Evolutionary conservation across 1,140 invertebrate species (phyloP), one percentile per base, ranked within the genome.

Genomic region (Dreissena polymorpha): DNA sequence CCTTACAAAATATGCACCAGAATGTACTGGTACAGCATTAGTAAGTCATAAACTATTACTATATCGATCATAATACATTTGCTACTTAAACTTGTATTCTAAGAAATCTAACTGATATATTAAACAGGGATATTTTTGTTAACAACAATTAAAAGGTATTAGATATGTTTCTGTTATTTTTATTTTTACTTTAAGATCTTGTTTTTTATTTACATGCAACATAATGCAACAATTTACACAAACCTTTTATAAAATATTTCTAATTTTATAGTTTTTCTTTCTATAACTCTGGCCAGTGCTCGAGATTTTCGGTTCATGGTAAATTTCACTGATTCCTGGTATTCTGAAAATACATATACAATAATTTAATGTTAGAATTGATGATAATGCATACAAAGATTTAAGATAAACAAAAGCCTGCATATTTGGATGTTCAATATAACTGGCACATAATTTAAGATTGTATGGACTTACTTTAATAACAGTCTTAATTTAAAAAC

Each of bases 171-270:
- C 8, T 39, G 39, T 39, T 5, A 39, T 2, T 39, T 2, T 39
- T 39, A 39, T 8, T 39, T 39, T 39, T 39, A 39, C 2, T 5
- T 39, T 5, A 39, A 39, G 39, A 39, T 39, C 8, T 39, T 39
- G 2, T 39, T 39, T 2, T 39, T 39, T 5, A 39, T 39, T 2
- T 39, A 39, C 39, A 39, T 8, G 2, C 57, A 60, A 60, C 39
- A 23, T 60, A 3, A 60, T 60, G 10, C 57, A 60, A 86, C 16
- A 68, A 77, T 27, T 23, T 49, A 21, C 69, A 57, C 27, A 27
- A 94, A 99, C 98, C 98, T 97, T 94, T 97, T 96, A 0, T 97
- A 96, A 94, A 96, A 98, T 16, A 99, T 94, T 94, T 99, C 97
- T 84, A 97, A 95, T 90, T 99, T 99, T 18, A 98, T 93, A 25